phyloP scores from a whole-genome alignment of 2,113 vertebrate genomes.

The Gyps fulvus region DNA sequence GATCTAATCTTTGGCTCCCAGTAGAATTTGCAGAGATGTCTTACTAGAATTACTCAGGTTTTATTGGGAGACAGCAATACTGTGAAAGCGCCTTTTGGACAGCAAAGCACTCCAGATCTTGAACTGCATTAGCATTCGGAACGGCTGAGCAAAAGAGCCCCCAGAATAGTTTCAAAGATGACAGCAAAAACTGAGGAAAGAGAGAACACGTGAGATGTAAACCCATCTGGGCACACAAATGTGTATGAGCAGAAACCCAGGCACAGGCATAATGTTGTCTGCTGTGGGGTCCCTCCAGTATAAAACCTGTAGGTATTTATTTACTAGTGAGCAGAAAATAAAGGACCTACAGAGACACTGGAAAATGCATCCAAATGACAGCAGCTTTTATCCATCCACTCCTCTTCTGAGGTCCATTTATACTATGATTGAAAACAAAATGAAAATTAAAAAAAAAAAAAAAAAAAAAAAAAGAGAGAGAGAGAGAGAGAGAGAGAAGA shows the following conservation, averaged over 20 bases:
- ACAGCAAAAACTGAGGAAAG: neutral
- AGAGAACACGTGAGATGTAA: neutral
- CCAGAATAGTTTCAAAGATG: constrained; percentile 3
- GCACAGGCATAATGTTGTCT: neutral
- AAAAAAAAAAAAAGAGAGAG: neutral
- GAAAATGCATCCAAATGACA: neutral
- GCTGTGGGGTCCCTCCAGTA: neutral
- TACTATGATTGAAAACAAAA: constrained; percentile 58
- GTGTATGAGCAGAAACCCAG: neutral
- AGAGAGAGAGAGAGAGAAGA: neutral
- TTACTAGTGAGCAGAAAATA: neutral
- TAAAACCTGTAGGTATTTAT: neutral
- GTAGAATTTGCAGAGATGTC: constrained; percentile 67
- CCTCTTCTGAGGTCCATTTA: constrained; percentile 21
- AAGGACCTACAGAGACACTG: neutral
- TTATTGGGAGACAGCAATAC: constrained; percentile 70
- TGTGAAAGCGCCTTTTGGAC: constrained; percentile 71
- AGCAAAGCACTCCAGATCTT: constrained; percentile 42
- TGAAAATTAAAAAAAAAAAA: neutral
- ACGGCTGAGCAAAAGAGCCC: constrained; percentile 24
- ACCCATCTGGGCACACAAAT: neutral
- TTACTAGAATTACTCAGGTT: constrained; percentile 73
- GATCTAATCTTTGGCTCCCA: constrained; percentile 75
- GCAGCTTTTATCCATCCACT: constrained; percentile 22
- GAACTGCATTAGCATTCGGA: constrained; percentile 66